These are phyloP conservation scores for Pelecanoides urinatrix DNA, from an alignment of 2,113 vertebrate genomes.

Conservation along the genomic window DNA sequence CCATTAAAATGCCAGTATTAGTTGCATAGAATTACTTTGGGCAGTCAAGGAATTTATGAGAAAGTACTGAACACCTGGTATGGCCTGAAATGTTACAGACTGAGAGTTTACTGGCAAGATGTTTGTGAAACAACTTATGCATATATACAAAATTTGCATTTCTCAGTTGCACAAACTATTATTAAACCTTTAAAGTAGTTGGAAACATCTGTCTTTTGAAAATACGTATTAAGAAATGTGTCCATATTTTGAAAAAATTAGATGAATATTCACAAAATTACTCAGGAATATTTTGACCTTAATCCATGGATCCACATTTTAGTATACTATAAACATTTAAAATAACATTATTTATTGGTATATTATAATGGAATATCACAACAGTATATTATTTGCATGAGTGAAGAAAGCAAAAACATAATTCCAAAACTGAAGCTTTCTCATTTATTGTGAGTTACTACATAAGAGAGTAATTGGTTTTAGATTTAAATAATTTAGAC, in stretches of 20 bases:
- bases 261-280: constrained; percentile 10
- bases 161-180: constrained; percentile 18
- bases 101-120: constrained; percentile 18
- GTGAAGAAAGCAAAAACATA: not conserved
- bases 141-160: constrained; percentile 21
- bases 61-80: not conserved
- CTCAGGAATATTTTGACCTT: not conserved
- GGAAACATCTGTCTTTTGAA: constrained; percentile 28
- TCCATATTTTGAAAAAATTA: constrained; percentile 23
- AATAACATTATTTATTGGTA: not conserved
- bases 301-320: not conserved
- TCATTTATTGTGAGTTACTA: not conserved
- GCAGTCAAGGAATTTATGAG: not conserved
- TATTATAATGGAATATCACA: not conserved
- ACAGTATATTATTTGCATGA: not conserved
- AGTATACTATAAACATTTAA: not conserved
- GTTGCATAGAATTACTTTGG: constrained; percentile 39
- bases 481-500: not conserved
- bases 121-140: constrained; percentile 50
- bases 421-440: not conserved
- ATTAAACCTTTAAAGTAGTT: constrained; percentile 26
- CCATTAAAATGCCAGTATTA: constrained; percentile 22
- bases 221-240: not conserved
- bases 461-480: not conserved
- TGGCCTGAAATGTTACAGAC: not conserved